Percentiles rank a stretch among this genome's conserved stretches.
These are phyloP conservation scores for Acronicta psi DNA, from an alignment of 2,888 invertebrate species.

Conservation along the genomic window DNA sequence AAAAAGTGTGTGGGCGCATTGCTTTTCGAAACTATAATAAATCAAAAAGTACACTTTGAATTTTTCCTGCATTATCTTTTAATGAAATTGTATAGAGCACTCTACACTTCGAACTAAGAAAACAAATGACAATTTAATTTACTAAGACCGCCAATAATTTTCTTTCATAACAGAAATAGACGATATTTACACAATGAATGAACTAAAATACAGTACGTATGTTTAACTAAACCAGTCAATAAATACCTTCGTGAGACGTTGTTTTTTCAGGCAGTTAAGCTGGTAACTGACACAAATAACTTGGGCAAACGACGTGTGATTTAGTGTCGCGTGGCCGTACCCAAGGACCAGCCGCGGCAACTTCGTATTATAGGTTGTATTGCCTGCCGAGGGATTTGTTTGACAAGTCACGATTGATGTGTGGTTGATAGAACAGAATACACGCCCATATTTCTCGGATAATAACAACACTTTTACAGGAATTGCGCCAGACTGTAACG, in stretches of 20 bases:
- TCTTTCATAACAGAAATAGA: too few relatives aligned
- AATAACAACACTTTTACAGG: neutral
- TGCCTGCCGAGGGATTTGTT: constrained; percentile 1
- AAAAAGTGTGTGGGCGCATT: too few relatives aligned
- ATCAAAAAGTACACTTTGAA: too few relatives aligned
- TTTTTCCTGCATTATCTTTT: too few relatives aligned
- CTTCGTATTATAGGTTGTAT: constrained; percentile 4
- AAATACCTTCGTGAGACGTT: neutral
- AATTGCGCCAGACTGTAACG: too few relatives aligned
- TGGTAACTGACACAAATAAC: constrained; percentile 13
- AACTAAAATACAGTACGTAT: too few relatives aligned
- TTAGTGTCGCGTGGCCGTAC: constrained; percentile 14
- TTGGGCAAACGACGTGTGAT: constrained; percentile 4
- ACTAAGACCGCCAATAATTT: too few relatives aligned
- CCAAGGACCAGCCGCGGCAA: constrained; percentile 1
- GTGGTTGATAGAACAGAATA: neutral
- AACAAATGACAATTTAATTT: too few relatives aligned
- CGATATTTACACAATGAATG: too few relatives aligned
- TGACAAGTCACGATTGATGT: neutral
- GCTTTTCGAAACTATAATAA: too few relatives aligned
- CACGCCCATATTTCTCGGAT: neutral
- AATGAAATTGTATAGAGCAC: too few relatives aligned
- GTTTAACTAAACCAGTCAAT: constrained; percentile 6
- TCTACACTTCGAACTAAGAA: too few relatives aligned
- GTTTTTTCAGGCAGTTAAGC: constrained; percentile 1